Evolutionary conservation across 2,888 invertebrate genomes (phyloP).

Genomic region (Cosmopolites sordidus): DNA sequence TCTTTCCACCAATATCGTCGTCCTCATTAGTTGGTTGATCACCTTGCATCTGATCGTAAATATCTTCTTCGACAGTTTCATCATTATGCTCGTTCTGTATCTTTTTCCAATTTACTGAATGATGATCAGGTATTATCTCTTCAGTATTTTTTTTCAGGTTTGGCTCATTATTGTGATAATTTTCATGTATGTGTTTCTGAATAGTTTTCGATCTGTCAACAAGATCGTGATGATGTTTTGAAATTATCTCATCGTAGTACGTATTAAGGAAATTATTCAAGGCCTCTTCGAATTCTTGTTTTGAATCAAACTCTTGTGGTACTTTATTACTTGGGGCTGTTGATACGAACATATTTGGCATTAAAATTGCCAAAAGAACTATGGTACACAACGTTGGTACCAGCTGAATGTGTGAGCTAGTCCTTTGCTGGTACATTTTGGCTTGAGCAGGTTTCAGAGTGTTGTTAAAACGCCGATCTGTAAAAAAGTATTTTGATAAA

Average conservation of each 20-base stretch:
- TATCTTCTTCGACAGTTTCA: slow-evolving; percentile 6
- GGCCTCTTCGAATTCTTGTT: slow-evolving; percentile 11
- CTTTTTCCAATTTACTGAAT: background rate
- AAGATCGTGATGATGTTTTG: background rate
- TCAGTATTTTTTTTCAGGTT: background rate
- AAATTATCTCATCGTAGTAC: slow-evolving; percentile 14
- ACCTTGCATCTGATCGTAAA: slow-evolving; percentile 32
- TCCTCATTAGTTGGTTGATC: slow-evolving; percentile 29
- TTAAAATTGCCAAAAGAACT: background rate
- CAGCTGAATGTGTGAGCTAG: background rate
- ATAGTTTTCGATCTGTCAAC: too few relatives aligned
- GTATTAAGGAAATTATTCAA: slow-evolving; percentile 13
- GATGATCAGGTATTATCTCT: too few relatives aligned
- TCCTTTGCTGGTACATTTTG: slow-evolving; percentile 1
- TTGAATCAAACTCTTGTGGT: background rate
- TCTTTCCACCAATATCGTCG: background rate
- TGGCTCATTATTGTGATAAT: background rate
- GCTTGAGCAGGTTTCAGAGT: too few relatives aligned
- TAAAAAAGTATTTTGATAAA: too few relatives aligned
- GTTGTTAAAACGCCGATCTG: too few relatives aligned
- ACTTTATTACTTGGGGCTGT: slow-evolving; percentile 8
- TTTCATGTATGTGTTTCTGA: background rate
- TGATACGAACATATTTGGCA: slow-evolving; percentile 2
- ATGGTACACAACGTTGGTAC: background rate
- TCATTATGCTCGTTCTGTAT: too few relatives aligned